Evolutionary conservation across 92 coral and sea anemone genomes (phyloP), one percentile per base, ranked within the genome.

Genomic region (Porites evermanni): DNA sequence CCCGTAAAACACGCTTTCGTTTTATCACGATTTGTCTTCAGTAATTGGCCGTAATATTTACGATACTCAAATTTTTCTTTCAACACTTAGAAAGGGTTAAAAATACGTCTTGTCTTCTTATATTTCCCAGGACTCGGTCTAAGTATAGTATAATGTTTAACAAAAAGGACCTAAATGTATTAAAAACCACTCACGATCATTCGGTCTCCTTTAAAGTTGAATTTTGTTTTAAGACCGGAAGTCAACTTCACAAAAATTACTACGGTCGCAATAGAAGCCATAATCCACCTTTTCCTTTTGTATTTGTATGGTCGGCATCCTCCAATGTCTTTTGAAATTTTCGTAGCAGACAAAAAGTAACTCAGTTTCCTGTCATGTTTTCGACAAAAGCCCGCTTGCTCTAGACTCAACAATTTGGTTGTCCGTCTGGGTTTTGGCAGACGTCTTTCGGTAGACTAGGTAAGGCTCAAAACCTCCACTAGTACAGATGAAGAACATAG

Each of bases 231-330:
- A 23, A 18, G 70, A 77, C 81, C 70, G 81, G 81, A 63, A 61
- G 67, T 44, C 24, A 32, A 60, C 69, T n/a, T 70, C 70, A 77
- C 51, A 61, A 61, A 68, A 77, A 77, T 18, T 77, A 56, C 17
- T 12, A 56, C 5, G 47, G 61, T 56, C 12, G 8, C 16, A 56
- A 56, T 56, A 9, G 16, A 1, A 56, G 14, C 53, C 14, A 16
- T 50, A 1, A 14, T 16, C 67, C 47, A 6, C 47, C 32, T 77
- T 77, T 59, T 32, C 2, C 32, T 77, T 77, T 67, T 59, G 61
- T 52, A 17, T 77, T 54, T 54, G 60, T 8, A 3, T 11, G 60
- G 60, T 13, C 60, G 60, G 61, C 4, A 56, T 1, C 16, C 13
- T 4, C 12, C 61, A 56, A 56, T 56, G 12, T 56, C 61, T 8